phyloP scores from a whole-genome alignment of 2,797 vertebrate genomes.

The Bradypodion pumilum region DNA sequence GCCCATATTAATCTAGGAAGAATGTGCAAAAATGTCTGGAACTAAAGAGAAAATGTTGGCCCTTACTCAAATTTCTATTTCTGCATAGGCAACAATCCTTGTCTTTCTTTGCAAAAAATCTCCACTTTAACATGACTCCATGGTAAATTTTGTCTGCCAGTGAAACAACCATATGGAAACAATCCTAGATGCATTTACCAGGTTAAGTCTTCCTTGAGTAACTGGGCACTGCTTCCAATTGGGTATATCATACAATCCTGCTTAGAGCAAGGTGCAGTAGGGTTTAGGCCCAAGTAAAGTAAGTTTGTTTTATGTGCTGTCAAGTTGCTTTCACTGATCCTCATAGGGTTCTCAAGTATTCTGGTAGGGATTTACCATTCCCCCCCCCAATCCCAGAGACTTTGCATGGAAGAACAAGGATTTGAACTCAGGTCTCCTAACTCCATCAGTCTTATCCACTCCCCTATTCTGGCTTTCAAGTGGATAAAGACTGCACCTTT shows the following conservation, averaged over 20 bases:
- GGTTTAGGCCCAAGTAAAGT: not conserved
- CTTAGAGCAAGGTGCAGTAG: not conserved
- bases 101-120: not conserved
- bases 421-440: too few relatives aligned
- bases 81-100: not conserved
- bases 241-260: not conserved
- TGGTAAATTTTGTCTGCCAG: not conserved
- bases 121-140: not conserved
- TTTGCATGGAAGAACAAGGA: too few relatives aligned
- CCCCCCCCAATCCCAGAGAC: too few relatives aligned
- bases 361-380: too few relatives aligned
- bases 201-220: not conserved
- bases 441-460: too few relatives aligned
- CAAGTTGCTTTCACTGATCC: too few relatives aligned
- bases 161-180: not conserved
- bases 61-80: not conserved
- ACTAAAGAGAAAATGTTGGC: not conserved
- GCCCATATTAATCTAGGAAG: too few relatives aligned
- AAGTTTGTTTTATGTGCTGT: not conserved
- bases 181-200: not conserved
- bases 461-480: too few relatives aligned
- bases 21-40: not conserved
- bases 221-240: not conserved
- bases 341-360: too few relatives aligned
- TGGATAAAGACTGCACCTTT: not conserved